Evolutionary conservation across 2,888 invertebrate genomes (phyloP).

Genomic region (Drosophila demipolita): DNA sequence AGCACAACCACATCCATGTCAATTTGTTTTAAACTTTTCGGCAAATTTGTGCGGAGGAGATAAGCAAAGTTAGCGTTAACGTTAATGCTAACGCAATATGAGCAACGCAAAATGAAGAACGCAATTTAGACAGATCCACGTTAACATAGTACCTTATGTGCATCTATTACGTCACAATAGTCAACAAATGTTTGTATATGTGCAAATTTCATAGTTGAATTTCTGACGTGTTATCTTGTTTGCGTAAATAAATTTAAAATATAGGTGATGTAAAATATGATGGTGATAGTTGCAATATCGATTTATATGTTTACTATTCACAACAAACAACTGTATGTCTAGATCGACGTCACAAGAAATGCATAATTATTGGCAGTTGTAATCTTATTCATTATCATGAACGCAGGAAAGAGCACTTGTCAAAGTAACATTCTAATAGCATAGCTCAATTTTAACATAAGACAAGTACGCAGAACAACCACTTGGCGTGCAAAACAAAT

Average conservation of each 20-base stretch:
- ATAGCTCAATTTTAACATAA: background rate
- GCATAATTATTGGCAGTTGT: background rate
- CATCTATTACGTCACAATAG: background rate
- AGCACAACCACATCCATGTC: constrained; percentile 86
- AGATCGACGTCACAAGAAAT: background rate
- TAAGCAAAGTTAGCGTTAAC: constrained; percentile 14
- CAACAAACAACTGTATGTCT: background rate
- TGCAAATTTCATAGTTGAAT: background rate
- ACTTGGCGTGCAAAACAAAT: background rate
- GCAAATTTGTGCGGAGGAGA: constrained; percentile 1
- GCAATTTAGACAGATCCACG: background rate
- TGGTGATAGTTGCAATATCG: background rate
- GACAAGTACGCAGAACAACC: constrained; percentile 5
- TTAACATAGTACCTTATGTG: background rate
- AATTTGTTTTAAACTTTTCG: constrained; percentile 3
- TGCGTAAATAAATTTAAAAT: background rate
- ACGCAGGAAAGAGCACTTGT: constrained; percentile 11
- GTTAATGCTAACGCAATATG: constrained; percentile 10
- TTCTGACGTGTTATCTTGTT: background rate
- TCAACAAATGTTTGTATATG: background rate
- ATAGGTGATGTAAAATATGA: no score
- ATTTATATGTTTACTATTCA: background rate
- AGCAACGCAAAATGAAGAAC: background rate
- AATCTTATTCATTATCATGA: constrained; percentile 6
- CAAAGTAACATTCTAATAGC: constrained; percentile 1